Base-by-base conservation (phyloP, 2,113 vertebrate genomes). In the Eulemur macaco region DNA sequence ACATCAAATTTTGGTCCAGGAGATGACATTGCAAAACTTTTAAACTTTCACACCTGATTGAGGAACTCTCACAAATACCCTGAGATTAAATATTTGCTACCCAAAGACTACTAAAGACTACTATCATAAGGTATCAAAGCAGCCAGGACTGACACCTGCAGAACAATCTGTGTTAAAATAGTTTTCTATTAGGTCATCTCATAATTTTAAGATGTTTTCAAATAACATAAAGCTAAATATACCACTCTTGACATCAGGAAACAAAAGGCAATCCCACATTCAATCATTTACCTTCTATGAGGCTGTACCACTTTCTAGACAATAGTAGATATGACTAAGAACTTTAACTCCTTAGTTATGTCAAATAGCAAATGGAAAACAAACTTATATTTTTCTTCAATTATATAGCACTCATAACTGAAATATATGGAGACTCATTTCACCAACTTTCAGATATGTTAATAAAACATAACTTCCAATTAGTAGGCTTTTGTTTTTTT, bases 71-170 rank as follows among this genome's bases (percentile, higher is more conserved):
- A 93, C 8, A 96, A 64, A 91, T 10, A n/a, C 71, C 42, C 10
- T 80, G 34, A 95, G 80, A 85, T 82, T 31, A 82, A 97, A 47
- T 68, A 93, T 83, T 74, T 93, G n/a, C 68, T 86, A 83, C 50
- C 27, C n/a, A 78, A 95, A 52, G 54, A 45, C 54, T 60, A 58
- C 1, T 73, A 89, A 95, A 52, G 60, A 45, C 60, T 60, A 52
- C 1, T 73, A 86, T 78, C 31, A 84, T 17, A 12, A 87, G 37
- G 58, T 29, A 23, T 4, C 56, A 91, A 86, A 89, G 76, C 25
- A 94, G 47, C 23, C 15, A 86, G 60, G 31, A 73, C 10, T 96
- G 93, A 71, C 20, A 86, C 21, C 56, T 50, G 42, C 64, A 83
- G 68, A 90, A 89, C 37, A 78, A 87, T n/a, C 47, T 60, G 20